These are phyloP conservation scores for Hydra vulgaris DNA, from an alignment of 30 jellyfish, hydroid and myxozoan genomes.

Conservation along the genomic window DNA sequence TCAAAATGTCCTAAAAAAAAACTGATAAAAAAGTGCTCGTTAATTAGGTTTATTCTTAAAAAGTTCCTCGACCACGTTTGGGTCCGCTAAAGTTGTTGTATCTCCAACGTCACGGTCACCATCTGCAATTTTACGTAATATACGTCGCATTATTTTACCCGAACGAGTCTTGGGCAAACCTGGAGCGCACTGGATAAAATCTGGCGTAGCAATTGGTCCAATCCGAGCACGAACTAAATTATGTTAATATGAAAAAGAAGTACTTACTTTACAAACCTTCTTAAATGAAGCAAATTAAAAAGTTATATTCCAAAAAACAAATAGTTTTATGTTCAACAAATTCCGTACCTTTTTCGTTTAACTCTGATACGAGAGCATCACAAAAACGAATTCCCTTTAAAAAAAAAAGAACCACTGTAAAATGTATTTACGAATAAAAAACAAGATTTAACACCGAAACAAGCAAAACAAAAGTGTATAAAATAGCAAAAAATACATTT, in stretches of 20 bases:
- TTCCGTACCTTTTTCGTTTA: slow-evolving; percentile 2
- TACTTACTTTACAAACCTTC: not conserved
- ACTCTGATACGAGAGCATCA: slow-evolving; percentile 12
- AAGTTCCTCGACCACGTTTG: slow-evolving; percentile 73
- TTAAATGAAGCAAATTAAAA: not conserved
- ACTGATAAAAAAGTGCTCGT: too few species aligned
- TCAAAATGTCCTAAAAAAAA: too few species aligned
- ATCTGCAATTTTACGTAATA: slow-evolving; percentile 83
- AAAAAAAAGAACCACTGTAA: not conserved
- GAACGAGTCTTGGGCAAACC: slow-evolving; percentile 98
- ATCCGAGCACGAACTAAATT: slow-evolving; percentile 78
- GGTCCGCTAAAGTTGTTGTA: slow-evolving; percentile 88
- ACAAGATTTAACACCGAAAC: not conserved
- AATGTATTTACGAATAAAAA: not conserved
- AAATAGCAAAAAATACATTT: slow-evolving; percentile 28
- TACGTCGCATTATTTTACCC: slow-evolving; percentile 98
- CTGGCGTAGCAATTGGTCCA: slow-evolving; percentile 96
- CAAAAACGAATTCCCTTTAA: slow-evolving; percentile 17
- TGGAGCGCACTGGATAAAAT: slow-evolving; percentile 88
- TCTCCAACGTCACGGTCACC: slow-evolving; percentile 82
- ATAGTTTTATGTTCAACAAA: not conserved
- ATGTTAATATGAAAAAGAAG: too few species aligned
- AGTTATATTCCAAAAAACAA: not conserved
- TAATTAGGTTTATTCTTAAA: slow-evolving; percentile 72
- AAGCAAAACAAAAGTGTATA: not conserved